A percentile compares a stretch with the other conserved stretches of the same genome.
phyloP scores from a whole-genome alignment of 2,797 vertebrate genomes.

The Hephaestus fuliginosus region DNA sequence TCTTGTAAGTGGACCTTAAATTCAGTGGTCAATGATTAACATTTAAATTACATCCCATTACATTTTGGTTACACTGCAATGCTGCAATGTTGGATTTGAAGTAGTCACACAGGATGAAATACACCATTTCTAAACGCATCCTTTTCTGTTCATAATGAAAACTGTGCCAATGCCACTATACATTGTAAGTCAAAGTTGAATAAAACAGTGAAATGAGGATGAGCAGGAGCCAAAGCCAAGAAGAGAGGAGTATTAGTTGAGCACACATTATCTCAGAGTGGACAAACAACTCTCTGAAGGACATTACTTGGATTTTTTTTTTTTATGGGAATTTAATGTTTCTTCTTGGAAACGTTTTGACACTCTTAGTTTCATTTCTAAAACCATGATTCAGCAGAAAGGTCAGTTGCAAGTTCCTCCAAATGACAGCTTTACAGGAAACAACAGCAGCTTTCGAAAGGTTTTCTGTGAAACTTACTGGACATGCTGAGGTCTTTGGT shows the following conservation, averaged over 20 bases:
- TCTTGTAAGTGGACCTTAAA: neutral
- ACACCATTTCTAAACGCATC: too few species aligned
- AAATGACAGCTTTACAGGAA: neutral
- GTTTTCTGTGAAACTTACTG: constrained; percentile 87
- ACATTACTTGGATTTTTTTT: neutral
- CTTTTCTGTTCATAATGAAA: neutral
- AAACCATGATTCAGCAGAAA: neutral
- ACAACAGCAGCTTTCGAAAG: accelerated
- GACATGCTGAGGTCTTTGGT: constrained; percentile 99
- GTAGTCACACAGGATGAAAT: neutral
- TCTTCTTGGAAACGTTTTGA: neutral
- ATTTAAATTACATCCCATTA: neutral
- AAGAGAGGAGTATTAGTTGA: neutral
- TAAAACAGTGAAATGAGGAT: neutral
- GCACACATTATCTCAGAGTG: neutral
- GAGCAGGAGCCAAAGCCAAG: neutral
- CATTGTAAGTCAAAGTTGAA: neutral
- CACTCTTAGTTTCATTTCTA: constrained; percentile 26
- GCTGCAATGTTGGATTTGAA: neutral
- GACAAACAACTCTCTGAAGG: neutral
- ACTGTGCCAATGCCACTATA: neutral
- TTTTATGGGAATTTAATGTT: neutral
- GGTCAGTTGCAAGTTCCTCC: constrained; percentile 17
- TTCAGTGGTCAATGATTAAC: neutral
- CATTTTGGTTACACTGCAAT: neutral